Evolutionary conservation across 2,888 invertebrate genomes (phyloP).

Genomic region (Bellardia pandia): DNA sequence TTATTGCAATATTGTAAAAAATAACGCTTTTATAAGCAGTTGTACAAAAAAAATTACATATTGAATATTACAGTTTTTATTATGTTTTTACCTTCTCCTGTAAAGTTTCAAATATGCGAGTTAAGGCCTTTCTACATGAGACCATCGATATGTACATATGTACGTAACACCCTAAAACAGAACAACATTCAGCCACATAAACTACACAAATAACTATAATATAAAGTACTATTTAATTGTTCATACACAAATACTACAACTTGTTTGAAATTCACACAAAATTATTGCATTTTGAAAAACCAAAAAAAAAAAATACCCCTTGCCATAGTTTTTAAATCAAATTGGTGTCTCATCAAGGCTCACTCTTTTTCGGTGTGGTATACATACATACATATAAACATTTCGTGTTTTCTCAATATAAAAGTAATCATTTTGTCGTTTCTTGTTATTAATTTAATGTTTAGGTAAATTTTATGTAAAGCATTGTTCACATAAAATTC

Average conservation of each 20-base stretch:
- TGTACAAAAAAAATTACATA: too few species aligned
- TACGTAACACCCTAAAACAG: neutral
- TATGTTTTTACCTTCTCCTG: too few species aligned
- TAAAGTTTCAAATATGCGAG: too few species aligned
- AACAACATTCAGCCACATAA: neutral
- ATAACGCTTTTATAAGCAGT: too few species aligned
- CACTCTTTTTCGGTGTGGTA: neutral
- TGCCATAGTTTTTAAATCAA: neutral
- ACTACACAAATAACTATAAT: neutral
- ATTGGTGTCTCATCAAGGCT: conserved; percentile 14
- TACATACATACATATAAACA: neutral
- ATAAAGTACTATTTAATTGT: neutral
- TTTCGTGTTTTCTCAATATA: neutral
- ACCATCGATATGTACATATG: too few species aligned
- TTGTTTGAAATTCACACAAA: neutral
- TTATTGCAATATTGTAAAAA: too few species aligned
- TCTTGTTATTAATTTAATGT: conserved; percentile 14
- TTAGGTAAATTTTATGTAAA: neutral
- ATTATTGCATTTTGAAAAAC: neutral
- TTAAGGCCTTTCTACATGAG: too few species aligned
- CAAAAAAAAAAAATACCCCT: neutral
- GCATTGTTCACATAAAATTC: too few species aligned
- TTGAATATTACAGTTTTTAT: too few species aligned
- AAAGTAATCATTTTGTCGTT: neutral
- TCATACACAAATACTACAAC: neutral